A percentile compares a stretch with the other conserved stretches of the same genome.
These are phyloP conservation scores for Pseudobourletiella spinata DNA, from an alignment of 1,140 invertebrate genomes.

Conservation along the genomic window DNA sequence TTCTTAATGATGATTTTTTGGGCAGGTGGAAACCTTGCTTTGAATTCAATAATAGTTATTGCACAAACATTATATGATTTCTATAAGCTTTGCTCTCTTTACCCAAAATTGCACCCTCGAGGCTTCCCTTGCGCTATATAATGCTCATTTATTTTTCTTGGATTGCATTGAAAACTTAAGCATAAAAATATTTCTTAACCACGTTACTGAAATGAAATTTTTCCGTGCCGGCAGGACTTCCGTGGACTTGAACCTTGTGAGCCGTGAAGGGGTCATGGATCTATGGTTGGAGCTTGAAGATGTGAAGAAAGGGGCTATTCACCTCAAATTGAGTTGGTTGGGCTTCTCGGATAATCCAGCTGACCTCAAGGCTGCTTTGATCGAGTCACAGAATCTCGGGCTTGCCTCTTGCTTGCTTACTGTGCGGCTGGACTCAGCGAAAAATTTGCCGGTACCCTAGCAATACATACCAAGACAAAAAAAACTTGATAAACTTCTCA, in stretches of 20 bases:
- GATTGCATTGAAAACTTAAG: too few relatives aligned
- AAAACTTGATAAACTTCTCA: too few relatives aligned
- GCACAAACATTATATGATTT: too few relatives aligned
- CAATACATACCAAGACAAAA: too few relatives aligned
- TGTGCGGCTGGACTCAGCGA: constrained; percentile 80
- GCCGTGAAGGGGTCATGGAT: constrained; percentile 32
- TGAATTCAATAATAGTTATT: too few relatives aligned
- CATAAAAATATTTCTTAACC: too few relatives aligned
- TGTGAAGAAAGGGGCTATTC: constrained; percentile 84
- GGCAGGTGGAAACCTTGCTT: constrained; percentile 53
- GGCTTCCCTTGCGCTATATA: too few relatives aligned
- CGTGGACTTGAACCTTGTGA: constrained; percentile 36
- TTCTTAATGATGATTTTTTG: constrained; percentile 67
- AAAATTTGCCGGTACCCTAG: constrained; percentile 81
- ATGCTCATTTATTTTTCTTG: too few relatives aligned
- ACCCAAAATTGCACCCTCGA: too few relatives aligned
- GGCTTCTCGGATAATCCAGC: constrained; percentile 58
- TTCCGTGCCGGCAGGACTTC: too few relatives aligned
- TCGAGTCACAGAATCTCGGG: constrained; percentile 32
- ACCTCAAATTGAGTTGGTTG: constrained; percentile 79
- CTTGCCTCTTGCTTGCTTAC: constrained; percentile 52
- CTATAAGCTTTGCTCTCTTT: too few relatives aligned
- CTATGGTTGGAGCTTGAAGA: constrained; percentile 85
- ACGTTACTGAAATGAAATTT: too few relatives aligned
- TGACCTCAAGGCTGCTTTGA: constrained; percentile 52